Conservation (phyloP, 1,140 invertebrate genomes). For the Alviniconcha marisindica region DNA sequence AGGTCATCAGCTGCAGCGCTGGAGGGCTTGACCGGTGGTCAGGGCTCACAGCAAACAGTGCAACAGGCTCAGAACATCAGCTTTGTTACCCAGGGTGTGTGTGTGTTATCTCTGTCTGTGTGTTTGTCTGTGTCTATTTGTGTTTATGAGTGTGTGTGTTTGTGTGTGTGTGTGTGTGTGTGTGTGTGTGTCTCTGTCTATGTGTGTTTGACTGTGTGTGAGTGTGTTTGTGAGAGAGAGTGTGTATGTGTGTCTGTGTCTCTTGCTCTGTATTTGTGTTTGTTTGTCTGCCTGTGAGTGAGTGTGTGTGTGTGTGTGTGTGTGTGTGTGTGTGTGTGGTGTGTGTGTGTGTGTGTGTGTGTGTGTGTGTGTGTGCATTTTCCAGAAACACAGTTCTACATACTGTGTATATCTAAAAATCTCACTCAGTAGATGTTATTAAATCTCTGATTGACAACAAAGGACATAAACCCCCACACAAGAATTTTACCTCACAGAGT, state of each 20-base stretch:
- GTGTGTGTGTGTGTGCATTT: too few relatives aligned
- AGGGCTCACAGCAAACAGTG: conserved; percentile 42
- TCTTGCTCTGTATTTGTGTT: too few relatives aligned
- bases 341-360: neutral
- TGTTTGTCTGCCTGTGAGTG: conserved; percentile 14
- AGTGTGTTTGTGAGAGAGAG: neutral
- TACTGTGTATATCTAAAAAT: too few relatives aligned
- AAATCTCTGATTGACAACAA: too few relatives aligned
- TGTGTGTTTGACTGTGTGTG: neutral
- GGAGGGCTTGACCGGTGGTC: conserved; percentile 27
- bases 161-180: too few relatives aligned
- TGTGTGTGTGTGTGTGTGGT: neutral
- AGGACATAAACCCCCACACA: too few relatives aligned
- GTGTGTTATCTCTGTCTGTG: neutral
- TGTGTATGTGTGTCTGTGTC: too few relatives aligned
- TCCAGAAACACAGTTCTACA: too few relatives aligned
- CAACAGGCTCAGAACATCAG: conserved; percentile 38
- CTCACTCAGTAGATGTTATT: too few relatives aligned
- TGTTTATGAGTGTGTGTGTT: neutral
- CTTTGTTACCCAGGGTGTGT: conserved; percentile 31
- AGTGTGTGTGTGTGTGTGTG: conserved; percentile 4
- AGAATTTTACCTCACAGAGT: too few relatives aligned
- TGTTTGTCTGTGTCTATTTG: neutral
- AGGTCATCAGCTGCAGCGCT: conserved; percentile 51
- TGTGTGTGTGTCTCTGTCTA: neutral